phyloP scores from a whole-genome alignment of 2,888 invertebrate species.

The Drosophila macrospina region DNA sequence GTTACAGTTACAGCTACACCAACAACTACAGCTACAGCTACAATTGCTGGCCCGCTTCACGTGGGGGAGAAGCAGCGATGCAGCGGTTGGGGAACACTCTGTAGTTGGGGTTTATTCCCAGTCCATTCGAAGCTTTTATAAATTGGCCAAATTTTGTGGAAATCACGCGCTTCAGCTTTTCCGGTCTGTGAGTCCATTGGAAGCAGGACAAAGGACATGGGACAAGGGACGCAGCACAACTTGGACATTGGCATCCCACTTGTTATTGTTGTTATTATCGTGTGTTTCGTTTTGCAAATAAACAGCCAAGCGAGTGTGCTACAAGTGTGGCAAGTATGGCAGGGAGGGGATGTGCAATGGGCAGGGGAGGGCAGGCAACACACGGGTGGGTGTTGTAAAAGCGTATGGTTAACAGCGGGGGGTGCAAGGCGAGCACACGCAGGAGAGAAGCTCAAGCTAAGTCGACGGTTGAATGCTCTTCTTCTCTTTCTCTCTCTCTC shows the following conservation, averaged over 20 bases:
- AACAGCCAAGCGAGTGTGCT: constrained; percentile 78
- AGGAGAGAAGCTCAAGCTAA: accelerated
- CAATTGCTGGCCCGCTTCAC: constrained; percentile 17
- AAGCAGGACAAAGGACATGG: constrained; percentile 51
- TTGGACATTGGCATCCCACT: constrained; percentile 42
- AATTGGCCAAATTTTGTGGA: constrained; percentile 83
- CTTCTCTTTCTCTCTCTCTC: too few relatives aligned
- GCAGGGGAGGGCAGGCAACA: not conserved
- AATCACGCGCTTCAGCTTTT: constrained; percentile 73
- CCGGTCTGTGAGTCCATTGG: constrained; percentile 39
- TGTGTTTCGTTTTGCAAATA: constrained; percentile 75
- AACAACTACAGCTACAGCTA: constrained; percentile 14
- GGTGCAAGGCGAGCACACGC: not conserved
- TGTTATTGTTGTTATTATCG: constrained; percentile 78
- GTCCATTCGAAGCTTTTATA: constrained; percentile 20
- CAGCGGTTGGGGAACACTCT: not conserved
- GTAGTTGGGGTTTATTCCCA: not conserved
- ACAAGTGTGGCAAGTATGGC: constrained; percentile 49
- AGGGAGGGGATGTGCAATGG: not conserved
- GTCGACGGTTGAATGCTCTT: constrained; percentile 9
- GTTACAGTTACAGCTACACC: constrained; percentile 13
- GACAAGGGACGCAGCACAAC: constrained; percentile 28
- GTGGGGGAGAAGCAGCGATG: too few relatives aligned
- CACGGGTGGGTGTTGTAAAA: constrained; percentile 7
- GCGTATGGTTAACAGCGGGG: constrained; percentile 45